Conservation (phyloP, 2,888 invertebrate genomes). For the Baccha elongata region DNA sequence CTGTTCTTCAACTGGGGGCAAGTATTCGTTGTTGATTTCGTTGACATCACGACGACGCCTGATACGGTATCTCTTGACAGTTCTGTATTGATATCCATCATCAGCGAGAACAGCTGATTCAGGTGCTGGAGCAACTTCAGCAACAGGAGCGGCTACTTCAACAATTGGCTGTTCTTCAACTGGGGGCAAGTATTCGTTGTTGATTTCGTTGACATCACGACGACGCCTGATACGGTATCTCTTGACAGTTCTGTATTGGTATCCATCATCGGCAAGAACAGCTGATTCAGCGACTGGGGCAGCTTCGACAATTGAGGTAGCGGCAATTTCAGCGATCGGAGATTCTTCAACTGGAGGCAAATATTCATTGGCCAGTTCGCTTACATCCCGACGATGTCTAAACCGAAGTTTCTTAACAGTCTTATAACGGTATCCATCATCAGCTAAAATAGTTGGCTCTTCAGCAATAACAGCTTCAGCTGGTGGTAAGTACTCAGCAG, state of each 20-base stretch:
- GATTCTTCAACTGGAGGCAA: conserved; percentile 70
- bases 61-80: conserved; percentile 53
- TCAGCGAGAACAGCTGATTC: conserved; percentile 40
- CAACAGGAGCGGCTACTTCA: conserved; percentile 1
- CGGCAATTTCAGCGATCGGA: conserved; percentile 6
- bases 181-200: conserved; percentile 77
- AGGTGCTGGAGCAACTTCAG: conserved; percentile 44
- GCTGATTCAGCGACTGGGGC: conserved; percentile 33
- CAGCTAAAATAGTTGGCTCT: conserved; percentile 71
- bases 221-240: conserved; percentile 64
- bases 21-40: conserved; percentile 78
- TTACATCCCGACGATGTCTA: conserved; percentile 78
- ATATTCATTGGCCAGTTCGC: conserved; percentile 74
- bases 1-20: conserved; percentile 74
- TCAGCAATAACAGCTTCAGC: conserved; percentile 39
- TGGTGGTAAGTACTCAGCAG: conserved; percentile 63
- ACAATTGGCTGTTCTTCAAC: conserved; percentile 20
- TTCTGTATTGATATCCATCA: conserved; percentile 66
- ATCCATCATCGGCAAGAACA: conserved; percentile 56
- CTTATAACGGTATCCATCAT: conserved; percentile 81
- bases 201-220: conserved; percentile 77
- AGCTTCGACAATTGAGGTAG: conserved; percentile 14
- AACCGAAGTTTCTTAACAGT: conserved; percentile 77
- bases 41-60: conserved; percentile 75
- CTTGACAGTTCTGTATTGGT: conserved; percentile 67